Percentiles rank a stretch among this genome's conserved stretches.
These are phyloP conservation scores for Cybosia mesomella DNA, from an alignment of 2,888 invertebrate species.

Conservation along the genomic window DNA sequence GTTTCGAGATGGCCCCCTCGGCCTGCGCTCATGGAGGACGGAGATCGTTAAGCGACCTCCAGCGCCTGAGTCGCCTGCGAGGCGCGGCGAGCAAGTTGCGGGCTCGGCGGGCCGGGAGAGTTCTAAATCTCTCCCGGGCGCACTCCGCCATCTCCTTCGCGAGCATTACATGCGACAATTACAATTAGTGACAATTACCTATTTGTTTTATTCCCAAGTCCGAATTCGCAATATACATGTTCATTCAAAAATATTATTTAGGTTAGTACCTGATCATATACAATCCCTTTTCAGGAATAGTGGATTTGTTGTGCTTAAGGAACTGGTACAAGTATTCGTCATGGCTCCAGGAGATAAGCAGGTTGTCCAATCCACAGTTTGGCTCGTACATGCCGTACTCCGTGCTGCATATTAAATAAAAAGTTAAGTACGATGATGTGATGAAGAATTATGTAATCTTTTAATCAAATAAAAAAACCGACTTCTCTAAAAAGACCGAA, in stretches of 20 bases:
- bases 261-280: slow-evolving; percentile 90
- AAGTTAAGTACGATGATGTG: not conserved
- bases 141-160: too few species aligned
- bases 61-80: too few species aligned
- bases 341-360: slow-evolving; percentile 98
- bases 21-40: too few species aligned
- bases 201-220: not conserved
- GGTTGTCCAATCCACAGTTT: slow-evolving; percentile 94
- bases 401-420: slow-evolving; percentile 86
- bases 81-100: too few species aligned
- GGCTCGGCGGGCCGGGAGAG: too few species aligned
- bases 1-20: too few species aligned
- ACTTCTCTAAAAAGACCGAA: too few species aligned
- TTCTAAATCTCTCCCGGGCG: too few species aligned
- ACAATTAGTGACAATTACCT: not conserved
- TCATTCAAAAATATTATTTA: not conserved
- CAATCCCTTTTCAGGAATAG: slow-evolving; percentile 93
- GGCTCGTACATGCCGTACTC: slow-evolving; percentile 95
- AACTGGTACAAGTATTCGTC: slow-evolving; percentile 97
- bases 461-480: too few species aligned
- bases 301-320: slow-evolving; percentile 90
- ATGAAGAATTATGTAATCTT: too few species aligned
- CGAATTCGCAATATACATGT: not conserved
- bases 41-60: too few species aligned
- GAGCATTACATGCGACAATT: too few species aligned